Evolutionary conservation across 23 tunicate species (phyloP), one percentile per base, ranked within the genome.

Genomic region (Halocynthia roretzi): DNA sequence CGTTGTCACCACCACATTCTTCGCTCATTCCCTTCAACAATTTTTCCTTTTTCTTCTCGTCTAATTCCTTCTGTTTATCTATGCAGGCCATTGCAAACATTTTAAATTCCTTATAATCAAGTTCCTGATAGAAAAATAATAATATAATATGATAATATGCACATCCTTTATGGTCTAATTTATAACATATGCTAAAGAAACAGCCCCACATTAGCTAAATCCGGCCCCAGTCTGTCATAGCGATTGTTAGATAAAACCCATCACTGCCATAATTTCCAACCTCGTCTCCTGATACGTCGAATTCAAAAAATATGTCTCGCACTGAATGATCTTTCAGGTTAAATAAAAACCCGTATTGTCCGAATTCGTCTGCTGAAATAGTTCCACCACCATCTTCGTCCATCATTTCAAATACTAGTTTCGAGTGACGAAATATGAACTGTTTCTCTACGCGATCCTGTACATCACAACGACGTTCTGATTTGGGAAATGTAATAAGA

Each of bases 321-420:
- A 93, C 89, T 15, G 98, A 87, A 48, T 93, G 94, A 68, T 87
- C 94, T 73, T 83, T 93, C n/a, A 93, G 75, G 61, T 93, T 93
- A 66, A 93, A 93, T 11, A 93, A 77, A 76, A 93, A 93, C 22
- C 98, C 98, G 71, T 87, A 88, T 63, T 87, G 85, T 17, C 85
- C 90, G 53, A 94, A 88, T 77, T 94, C 99, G 15, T 86, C 87
- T 40, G 99, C 99, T 7, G 99, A 94, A 54, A 94, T 88, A 53
- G 91, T 84, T 5, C 99, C 96, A 7, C 95, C 95, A 8, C 92
- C 95, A 53, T 94, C 99, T 78, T 94, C 99, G 76, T 94, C 99
- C 91, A 94, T 84, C 87, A 94, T 81, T 72, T 88, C 93, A 77
- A 94, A 94, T 8, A 94, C 99, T 0, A 94, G 22, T 64, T 94